These are phyloP conservation scores for Sinocyclocheilus maitianheensis DNA, from an alignment of 2,113 vertebrate genomes.

Conservation along the genomic window DNA sequence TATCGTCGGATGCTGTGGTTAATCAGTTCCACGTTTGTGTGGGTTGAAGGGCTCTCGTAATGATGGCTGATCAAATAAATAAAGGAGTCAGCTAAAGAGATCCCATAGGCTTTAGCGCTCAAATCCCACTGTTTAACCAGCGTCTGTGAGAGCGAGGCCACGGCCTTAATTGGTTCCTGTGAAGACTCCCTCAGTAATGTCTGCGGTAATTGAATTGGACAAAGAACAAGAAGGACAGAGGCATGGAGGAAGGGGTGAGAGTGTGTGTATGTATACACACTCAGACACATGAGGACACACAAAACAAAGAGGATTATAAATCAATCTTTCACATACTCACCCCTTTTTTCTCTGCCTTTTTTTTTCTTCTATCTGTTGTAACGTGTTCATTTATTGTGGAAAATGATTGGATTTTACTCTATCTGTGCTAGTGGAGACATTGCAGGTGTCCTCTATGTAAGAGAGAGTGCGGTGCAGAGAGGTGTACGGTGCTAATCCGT, in stretches of 20 bases:
- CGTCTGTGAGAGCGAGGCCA: constrained; percentile 25
- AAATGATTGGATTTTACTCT: constrained; percentile 32
- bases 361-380: background rate
- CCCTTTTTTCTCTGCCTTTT: constrained; percentile 22
- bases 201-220: constrained; percentile 54
- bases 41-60: constrained; percentile 43
- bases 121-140: constrained; percentile 51
- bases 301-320: constrained; percentile 56
- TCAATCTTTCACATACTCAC: constrained; percentile 40
- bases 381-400: constrained; percentile 32
- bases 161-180: constrained; percentile 46
- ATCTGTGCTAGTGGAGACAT: constrained; percentile 34
- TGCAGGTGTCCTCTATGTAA: constrained; percentile 50
- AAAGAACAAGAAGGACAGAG: constrained; percentile 42
- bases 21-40: constrained; percentile 17
- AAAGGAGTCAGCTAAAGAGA: constrained; percentile 42
- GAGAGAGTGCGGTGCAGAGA: constrained; percentile 25
- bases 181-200: constrained; percentile 50
- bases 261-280: background rate
- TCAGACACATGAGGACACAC: constrained; percentile 18
- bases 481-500: constrained; percentile 37
- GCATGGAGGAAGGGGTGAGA: constrained; percentile 16
- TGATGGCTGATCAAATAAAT: constrained; percentile 47
- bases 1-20: background rate
- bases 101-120: constrained; percentile 44